Evolutionary conservation across 2,797 vertebrate species (phyloP).

Genomic region (Rachycentron canadum): DNA sequence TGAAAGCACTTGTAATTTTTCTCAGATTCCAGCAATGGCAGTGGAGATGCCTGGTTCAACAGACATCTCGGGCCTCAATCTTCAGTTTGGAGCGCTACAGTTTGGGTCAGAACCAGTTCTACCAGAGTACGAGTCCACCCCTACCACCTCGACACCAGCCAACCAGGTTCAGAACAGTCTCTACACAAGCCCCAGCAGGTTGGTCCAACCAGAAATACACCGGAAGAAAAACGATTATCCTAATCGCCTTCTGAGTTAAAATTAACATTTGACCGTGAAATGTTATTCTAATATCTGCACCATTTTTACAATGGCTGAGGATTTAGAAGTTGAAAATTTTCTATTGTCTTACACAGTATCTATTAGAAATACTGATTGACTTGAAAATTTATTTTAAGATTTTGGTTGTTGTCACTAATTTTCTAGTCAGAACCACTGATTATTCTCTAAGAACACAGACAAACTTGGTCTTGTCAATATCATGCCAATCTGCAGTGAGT

Average conservation of each 20-base stretch:
- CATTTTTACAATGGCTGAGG: background rate
- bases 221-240: background rate
- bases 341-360: background rate
- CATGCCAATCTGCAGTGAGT: conserved; percentile 85
- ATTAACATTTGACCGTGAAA: background rate
- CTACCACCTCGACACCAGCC: conserved; percentile 81
- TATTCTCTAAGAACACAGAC: conserved; percentile 22
- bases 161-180: conserved; percentile 93
- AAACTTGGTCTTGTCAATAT: conserved; percentile 26
- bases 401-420: background rate
- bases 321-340: background rate
- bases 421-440: conserved; percentile 1
- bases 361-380: background rate
- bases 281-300: no score
- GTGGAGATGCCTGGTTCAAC: conserved; percentile 98
- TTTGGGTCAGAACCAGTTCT: conserved; percentile 97
- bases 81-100: conserved; percentile 97
- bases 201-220: conserved; percentile 25
- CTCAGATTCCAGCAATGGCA: conserved; percentile 94
- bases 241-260: background rate
- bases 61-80: conserved; percentile 95
- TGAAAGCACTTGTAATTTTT: background rate
- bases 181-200: conserved; percentile 95
- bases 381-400: conserved; percentile 3
- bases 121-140: conserved; percentile 90